Evolutionary conservation across 2,113 vertebrate species (phyloP), one percentile per base, ranked within the genome.

Genomic region (Hucho hucho): DNA sequence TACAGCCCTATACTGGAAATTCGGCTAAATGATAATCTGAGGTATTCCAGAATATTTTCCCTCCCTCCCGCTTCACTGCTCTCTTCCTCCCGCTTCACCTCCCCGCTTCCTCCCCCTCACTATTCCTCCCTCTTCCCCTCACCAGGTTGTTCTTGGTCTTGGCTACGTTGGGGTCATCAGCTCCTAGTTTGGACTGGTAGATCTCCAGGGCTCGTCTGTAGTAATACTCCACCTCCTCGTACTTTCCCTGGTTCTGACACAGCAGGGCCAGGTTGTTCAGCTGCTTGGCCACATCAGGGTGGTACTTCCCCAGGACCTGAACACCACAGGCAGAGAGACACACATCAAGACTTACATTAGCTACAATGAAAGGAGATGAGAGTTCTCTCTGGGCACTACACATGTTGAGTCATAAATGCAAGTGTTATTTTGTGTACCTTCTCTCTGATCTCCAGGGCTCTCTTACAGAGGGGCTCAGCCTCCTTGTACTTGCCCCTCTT

Each of bases 101-200:
- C 49, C 18, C 49, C 14, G 1, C 53, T 9, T 4, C 53, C 53
- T 7, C 49, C 16, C 14, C 14, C 13, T 18, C 4, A 1, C 3
- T 53, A 4, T 6, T 53, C 12, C 49, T 49, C 46, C 46, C 13
- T 4, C 46, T 4, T 53, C 49, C 49, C 32, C 90, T 72, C 75
- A 99, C 97, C 96, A 99, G 92, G 81, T 98, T 99, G 78, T 99
- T 99, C 91, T 99, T 99, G 86, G 97, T 99, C 87, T 98, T 98
- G 86, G 97, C 96, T 77, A 99, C 98, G 0, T 99, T 99, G 71
- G 97, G 96, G 83, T 99, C 97, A 49, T 99, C 97, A 0, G 94
- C 93, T 11, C 98, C 98, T 74, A 99, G 94, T 70, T 96, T 95
- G 74, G 93, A 94, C 89, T 98, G 95, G 0, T 98, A 99, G 92